phyloP scores from a whole-genome alignment of 1,140 invertebrate species.

The Gonioctena quinquepunctata region DNA sequence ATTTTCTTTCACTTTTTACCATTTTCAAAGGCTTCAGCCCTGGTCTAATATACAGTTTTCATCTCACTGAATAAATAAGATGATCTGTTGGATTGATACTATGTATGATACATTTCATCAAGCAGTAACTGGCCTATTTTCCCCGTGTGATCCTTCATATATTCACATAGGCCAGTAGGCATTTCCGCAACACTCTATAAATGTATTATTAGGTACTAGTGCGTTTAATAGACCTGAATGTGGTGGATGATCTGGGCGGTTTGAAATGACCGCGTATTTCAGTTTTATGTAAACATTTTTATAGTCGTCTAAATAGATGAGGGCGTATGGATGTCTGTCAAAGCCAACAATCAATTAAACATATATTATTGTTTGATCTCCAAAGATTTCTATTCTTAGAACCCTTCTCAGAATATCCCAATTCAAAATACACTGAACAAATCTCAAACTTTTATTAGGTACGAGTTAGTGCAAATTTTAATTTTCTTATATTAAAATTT shows the following conservation, averaged over 20 bases:
- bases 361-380: background rate
- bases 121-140: background rate
- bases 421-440: too few relatives aligned
- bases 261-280: slow-evolving; percentile 32
- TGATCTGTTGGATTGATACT: too few relatives aligned
- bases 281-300: slow-evolving; percentile 18
- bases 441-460: too few relatives aligned
- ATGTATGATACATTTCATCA: too few relatives aligned
- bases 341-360: background rate
- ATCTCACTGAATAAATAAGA: too few relatives aligned
- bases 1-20: too few relatives aligned
- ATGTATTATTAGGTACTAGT: slow-evolving; percentile 41
- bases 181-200: slow-evolving; percentile 16
- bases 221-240: slow-evolving; percentile 39
- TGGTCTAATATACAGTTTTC: too few relatives aligned
- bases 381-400: background rate
- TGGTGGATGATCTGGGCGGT: slow-evolving; percentile 35
- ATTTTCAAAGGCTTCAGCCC: too few relatives aligned
- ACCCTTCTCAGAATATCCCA: background rate
- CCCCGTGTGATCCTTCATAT: background rate
- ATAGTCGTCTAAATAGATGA: background rate
- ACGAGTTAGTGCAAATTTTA: too few relatives aligned
- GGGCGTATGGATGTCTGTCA: background rate
- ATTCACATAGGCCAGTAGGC: background rate
- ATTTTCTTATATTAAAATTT: too few relatives aligned